Evolutionary conservation across 2,888 invertebrate genomes (phyloP), one percentile per base, ranked within the genome.

Genomic region (Geophilus truncorum): DNA sequence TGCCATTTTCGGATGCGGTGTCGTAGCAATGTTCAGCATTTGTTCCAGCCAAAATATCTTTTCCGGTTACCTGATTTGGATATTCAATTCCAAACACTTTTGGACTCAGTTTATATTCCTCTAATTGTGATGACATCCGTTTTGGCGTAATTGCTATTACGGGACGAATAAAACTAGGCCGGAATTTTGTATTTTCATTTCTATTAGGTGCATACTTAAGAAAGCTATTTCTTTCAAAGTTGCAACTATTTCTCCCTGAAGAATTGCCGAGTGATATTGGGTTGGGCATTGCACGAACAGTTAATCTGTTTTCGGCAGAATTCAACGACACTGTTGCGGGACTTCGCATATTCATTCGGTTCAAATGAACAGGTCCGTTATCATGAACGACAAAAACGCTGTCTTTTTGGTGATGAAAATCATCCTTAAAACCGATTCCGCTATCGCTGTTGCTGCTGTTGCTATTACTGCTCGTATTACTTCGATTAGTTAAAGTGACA

Each of bases 391-490:
- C 84, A 79, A 84, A 85, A 10, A 86, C 85, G 34, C 84, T 82
- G 82, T 86, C 85, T 83, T 85, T 84, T 82, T 84, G 82, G 82
- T 84, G 82, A 82, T 84, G 81, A 82, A 84, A 91, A 84, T 96
- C 95, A 84, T 96, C 96, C 83, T 95, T 92, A 85, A 96, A 96
- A 0, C 97, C 97, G 82, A 97, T 96, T 0, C 97, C 97, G 0
- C 96, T 97, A 86, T 97, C 97, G 81, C 96, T 96, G 86, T 96
- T 97, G 84, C 95, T 96, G 0, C 95, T 96, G 84, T 95, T 96
- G 0, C 95, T 96, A 23, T 86, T 86, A 84, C 93, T 93, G 85
- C 93, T 94, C 78, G 82, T 82, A 51, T 83, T 82, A 62, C 82
- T 83, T 0, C 94, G 94, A 84, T 80, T 76, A 90, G 88, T 82